Percentiles rank a stretch among this genome's conserved stretches.
Conservation (phyloP, 1,140 invertebrate species). For the Leptonema lineaticorne region DNA sequence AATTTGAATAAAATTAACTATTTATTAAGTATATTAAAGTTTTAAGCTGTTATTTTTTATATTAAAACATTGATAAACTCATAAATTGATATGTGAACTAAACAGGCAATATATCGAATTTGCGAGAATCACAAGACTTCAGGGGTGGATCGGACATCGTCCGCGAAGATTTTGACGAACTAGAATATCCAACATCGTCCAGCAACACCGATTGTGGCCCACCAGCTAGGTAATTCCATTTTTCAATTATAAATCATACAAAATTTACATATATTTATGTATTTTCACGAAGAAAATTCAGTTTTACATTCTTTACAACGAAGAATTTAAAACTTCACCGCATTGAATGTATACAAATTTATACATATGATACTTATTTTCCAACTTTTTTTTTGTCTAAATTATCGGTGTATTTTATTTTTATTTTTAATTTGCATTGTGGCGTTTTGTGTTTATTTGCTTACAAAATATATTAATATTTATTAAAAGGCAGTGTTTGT, state of each 20-base stretch:
- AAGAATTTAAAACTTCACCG: slow-evolving; percentile 1
- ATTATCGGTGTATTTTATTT: slow-evolving; percentile 9
- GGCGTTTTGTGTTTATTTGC: slow-evolving; percentile 25
- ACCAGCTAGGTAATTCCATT: slow-evolving; percentile 59
- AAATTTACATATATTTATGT: no score
- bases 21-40: no score
- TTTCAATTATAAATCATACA: no score
- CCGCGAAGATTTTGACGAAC: slow-evolving; percentile 63
- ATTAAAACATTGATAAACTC: no score
- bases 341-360: no score
- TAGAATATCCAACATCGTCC: slow-evolving; percentile 57
- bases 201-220: slow-evolving; percentile 62
- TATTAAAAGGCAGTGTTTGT: slow-evolving; percentile 25
- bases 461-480: not conserved
- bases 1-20: no score
- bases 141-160: slow-evolving; percentile 66
- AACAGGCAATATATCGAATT: slow-evolving; percentile 34
- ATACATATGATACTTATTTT: no score
- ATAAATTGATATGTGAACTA: no score
- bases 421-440: slow-evolving; percentile 25
- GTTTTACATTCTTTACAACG: slow-evolving; percentile 10
- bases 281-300: not conserved
- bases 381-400: not conserved
- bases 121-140: slow-evolving; percentile 52
- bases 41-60: no score